Conservation (phyloP, 2,888 invertebrate species). For the Hyposoter dolosus region DNA sequence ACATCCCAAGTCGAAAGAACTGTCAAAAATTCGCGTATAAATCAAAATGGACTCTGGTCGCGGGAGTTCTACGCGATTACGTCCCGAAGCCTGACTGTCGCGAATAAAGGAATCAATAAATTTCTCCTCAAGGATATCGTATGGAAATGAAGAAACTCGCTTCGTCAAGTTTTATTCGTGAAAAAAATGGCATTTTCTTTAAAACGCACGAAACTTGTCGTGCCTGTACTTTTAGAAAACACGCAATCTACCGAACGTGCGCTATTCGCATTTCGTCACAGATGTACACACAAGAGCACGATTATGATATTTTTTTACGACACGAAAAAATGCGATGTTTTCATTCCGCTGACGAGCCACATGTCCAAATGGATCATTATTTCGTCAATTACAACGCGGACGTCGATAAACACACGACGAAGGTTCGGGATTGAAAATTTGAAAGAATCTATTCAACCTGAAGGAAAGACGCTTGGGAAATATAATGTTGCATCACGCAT, state of each 20-base stretch:
- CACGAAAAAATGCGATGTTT: background rate
- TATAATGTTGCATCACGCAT: background rate
- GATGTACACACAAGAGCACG: background rate
- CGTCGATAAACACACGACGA: background rate
- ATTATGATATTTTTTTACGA: background rate
- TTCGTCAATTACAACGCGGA: background rate
- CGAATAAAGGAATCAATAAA: background rate
- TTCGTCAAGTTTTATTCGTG: background rate
- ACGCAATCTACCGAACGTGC: slow-evolving; percentile 13
- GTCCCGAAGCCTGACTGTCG: too few species aligned
- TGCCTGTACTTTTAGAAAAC: background rate
- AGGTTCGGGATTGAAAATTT: background rate
- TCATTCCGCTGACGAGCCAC: background rate
- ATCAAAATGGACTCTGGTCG: too few species aligned
- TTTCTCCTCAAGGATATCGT: background rate
- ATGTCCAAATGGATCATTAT: background rate
- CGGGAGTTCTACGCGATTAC: too few species aligned
- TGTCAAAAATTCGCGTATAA: too few species aligned
- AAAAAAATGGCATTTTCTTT: background rate
- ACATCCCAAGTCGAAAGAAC: too few species aligned
- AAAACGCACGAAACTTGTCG: background rate
- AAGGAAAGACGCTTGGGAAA: too few species aligned
- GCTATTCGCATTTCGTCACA: background rate
- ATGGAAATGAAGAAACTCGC: background rate
- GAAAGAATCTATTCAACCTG: background rate